Percentiles rank a stretch among this genome's conserved stretches.
Evolutionary conservation across 2,797 vertebrate genomes (phyloP).

Genomic region (Momotus momota): DNA sequence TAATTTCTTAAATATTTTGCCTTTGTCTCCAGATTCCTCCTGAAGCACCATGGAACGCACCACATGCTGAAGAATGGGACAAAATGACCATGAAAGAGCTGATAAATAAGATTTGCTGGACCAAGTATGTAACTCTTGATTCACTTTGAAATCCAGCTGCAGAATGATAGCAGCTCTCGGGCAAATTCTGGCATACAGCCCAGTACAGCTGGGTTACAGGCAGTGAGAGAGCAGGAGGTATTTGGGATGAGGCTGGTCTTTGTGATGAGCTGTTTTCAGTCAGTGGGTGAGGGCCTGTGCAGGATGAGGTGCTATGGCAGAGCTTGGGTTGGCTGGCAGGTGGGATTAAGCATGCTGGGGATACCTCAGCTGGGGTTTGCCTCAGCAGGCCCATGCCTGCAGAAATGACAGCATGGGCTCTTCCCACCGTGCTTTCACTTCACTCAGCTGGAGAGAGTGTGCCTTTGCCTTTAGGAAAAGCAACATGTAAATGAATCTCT

Average conservation of each 20-base stretch:
- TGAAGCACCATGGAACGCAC: conserved; percentile 84
- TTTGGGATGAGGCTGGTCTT: neutral
- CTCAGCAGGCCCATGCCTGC: neutral
- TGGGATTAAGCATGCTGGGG: neutral
- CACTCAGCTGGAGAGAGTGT: neutral
- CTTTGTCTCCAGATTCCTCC: conserved; percentile 80
- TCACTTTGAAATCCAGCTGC: neutral
- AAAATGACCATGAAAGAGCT: conserved; percentile 85
- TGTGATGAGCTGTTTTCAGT: neutral
- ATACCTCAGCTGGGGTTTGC: neutral
- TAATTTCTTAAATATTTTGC: neutral
- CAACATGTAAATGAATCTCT: neutral
- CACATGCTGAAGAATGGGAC: conserved; percentile 82
- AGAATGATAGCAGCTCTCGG: neutral
- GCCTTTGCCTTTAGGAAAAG: neutral
- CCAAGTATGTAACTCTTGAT: conserved; percentile 73
- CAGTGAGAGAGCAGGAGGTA: neutral
- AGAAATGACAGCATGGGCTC: neutral
- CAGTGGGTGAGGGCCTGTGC: neutral
- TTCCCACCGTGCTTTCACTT: neutral
- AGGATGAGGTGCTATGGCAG: neutral
- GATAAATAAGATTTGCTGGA: conserved; percentile 85
- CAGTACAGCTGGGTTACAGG: neutral
- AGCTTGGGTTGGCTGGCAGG: neutral
- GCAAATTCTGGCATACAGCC: neutral